phyloP scores from a whole-genome alignment of 1,140 invertebrate genomes.

The Nephotettix cincticeps region DNA sequence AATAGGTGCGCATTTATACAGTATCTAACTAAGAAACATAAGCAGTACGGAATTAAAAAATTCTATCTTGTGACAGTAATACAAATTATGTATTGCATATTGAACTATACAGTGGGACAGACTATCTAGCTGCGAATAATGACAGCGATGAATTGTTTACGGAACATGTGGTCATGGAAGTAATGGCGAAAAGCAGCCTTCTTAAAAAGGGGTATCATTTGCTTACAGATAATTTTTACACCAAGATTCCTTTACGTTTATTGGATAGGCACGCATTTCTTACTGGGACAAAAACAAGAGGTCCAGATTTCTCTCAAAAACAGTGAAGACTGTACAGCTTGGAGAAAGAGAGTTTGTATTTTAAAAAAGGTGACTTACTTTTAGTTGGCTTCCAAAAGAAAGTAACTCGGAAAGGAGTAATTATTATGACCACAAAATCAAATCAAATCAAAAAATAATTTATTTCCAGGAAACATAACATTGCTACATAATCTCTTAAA shows the following conservation, averaged over 20 bases:
- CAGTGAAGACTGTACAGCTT: not conserved
- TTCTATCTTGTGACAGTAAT: not conserved
- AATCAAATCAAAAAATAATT: no score
- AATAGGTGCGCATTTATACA: not conserved
- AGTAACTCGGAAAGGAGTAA: not conserved
- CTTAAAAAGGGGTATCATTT: constrained; percentile 19
- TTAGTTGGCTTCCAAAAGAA: not conserved
- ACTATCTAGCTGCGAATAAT: not conserved
- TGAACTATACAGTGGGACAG: not conserved
- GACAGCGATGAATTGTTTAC: not conserved
- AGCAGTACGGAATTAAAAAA: constrained; percentile 7
- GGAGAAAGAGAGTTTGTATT: not conserved
- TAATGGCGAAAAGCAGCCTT: constrained; percentile 7
- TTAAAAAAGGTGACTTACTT: not conserved
- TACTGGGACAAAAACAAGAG: not conserved
- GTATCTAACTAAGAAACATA: constrained; percentile 5
- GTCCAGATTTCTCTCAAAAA: not conserved
- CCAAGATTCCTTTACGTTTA: constrained; percentile 4
- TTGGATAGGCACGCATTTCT: not conserved
- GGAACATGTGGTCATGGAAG: constrained; percentile 12
- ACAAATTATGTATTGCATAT: constrained; percentile 16
- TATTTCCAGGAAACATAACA: no score
- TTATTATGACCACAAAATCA: not conserved
- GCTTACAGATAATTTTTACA: constrained; percentile 25
- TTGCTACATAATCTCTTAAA: no score